phyloP scores from a whole-genome alignment of 2,797 vertebrate species.

The Lacerta bilineata region DNA sequence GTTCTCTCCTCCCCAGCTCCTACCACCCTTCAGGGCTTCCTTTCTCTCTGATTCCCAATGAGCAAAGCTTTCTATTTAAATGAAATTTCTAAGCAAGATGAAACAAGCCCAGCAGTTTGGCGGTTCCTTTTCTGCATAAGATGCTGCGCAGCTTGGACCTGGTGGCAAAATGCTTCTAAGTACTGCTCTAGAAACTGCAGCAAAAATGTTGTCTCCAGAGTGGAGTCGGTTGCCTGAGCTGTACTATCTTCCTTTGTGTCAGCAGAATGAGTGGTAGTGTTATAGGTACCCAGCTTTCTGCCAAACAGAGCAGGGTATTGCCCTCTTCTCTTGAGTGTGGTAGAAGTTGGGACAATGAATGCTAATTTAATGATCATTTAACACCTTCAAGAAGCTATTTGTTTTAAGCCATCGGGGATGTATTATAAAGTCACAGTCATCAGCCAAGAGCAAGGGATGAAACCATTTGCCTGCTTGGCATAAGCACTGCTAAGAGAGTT shows the following conservation, averaged over 20 bases:
- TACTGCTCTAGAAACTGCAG: background rate
- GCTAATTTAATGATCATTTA: background rate
- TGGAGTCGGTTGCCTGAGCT: background rate
- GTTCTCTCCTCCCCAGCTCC: background rate
- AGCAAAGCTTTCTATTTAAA: background rate
- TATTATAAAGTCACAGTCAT: background rate
- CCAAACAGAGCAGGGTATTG: too few relatives aligned
- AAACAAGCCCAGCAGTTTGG: background rate
- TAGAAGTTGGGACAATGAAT: background rate
- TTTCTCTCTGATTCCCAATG: rapidly evolving
- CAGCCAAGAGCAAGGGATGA: background rate
- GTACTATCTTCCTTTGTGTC: background rate
- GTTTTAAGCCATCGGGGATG: background rate
- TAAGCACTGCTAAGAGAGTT: background rate
- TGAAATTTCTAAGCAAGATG: background rate
- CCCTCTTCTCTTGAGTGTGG: background rate
- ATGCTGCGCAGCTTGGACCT: too few relatives aligned
- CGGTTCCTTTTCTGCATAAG: background rate
- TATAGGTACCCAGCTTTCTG: too few relatives aligned
- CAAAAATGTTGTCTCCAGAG: background rate
- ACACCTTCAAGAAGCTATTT: background rate
- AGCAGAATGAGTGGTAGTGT: background rate
- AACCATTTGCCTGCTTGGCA: background rate
- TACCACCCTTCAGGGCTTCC: background rate
- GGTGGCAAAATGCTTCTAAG: background rate